Evolutionary conservation across 2,113 vertebrate species (phyloP).

Genomic region (Ailuropoda melanoleuca): DNA sequence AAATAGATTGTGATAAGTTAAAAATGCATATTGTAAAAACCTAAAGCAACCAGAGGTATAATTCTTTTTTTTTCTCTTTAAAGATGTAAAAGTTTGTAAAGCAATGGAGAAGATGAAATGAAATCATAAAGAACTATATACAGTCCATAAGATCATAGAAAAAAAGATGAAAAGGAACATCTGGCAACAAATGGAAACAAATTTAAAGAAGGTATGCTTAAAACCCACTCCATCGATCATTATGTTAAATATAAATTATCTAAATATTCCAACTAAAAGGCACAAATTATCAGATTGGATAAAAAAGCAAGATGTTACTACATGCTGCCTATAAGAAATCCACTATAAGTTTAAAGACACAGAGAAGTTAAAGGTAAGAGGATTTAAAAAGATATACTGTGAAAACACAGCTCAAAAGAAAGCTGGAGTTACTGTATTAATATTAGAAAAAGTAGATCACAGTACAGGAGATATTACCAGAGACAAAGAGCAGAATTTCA

Average conservation of each 20-base stretch:
- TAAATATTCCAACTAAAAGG: background rate
- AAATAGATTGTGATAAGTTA: background rate
- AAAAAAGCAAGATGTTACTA: background rate
- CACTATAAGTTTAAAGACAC: background rate
- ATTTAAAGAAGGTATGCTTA: background rate
- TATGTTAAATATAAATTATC: background rate
- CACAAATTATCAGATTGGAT: background rate
- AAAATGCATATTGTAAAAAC: background rate
- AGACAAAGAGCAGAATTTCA: background rate
- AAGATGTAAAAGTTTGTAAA: background rate
- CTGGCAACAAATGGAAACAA: background rate
- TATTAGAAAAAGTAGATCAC: background rate
- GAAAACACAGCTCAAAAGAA: background rate
- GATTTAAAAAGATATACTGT: background rate
- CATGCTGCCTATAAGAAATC: background rate
- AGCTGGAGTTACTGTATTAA: background rate
- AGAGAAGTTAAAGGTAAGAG: background rate
- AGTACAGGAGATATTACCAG: background rate
- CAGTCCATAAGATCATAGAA: background rate
- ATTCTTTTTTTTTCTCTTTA: background rate
- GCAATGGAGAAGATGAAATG: background rate
- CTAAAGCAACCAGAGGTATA: background rate
- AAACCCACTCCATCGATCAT: background rate
- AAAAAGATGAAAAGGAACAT: background rate
- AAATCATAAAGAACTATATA: background rate